phyloP scores from a whole-genome alignment of 2,113 vertebrate species.

The Tragelaphus strepsiceros region DNA sequence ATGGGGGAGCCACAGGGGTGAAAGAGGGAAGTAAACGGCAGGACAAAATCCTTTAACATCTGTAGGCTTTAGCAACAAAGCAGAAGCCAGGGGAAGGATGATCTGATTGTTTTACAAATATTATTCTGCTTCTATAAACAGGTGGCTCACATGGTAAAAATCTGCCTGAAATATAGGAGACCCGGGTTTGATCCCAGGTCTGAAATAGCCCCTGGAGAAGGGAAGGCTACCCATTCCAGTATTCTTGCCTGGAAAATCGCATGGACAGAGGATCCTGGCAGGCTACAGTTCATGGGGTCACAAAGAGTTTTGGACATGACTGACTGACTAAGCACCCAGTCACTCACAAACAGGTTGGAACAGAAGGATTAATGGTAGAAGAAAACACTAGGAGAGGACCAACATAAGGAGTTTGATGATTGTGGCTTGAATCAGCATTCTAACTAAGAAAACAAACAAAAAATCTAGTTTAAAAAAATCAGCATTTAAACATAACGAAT shows the following conservation, averaged over 20 bases:
- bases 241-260: background rate
- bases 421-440: background rate
- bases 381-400: background rate
- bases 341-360: background rate
- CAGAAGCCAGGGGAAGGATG: background rate
- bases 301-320: background rate
- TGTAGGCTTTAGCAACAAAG: background rate
- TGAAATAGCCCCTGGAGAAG: background rate
- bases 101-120: background rate
- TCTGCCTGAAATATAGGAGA: background rate
- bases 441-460: background rate
- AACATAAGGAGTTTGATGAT: background rate
- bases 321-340: background rate
- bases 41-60: background rate
- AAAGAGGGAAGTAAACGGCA: background rate
- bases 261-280: background rate
- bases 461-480: background rate
- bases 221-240: background rate
- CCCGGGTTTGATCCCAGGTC: accelerated
- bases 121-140: background rate
- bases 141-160: background rate
- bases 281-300: background rate
- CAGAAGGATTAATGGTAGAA: background rate
- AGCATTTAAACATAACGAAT: background rate
- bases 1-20: background rate